These are phyloP conservation scores for Scaptodrosophila lebanonensis DNA, from an alignment of 1,140 invertebrate genomes.

Conservation along the genomic window DNA sequence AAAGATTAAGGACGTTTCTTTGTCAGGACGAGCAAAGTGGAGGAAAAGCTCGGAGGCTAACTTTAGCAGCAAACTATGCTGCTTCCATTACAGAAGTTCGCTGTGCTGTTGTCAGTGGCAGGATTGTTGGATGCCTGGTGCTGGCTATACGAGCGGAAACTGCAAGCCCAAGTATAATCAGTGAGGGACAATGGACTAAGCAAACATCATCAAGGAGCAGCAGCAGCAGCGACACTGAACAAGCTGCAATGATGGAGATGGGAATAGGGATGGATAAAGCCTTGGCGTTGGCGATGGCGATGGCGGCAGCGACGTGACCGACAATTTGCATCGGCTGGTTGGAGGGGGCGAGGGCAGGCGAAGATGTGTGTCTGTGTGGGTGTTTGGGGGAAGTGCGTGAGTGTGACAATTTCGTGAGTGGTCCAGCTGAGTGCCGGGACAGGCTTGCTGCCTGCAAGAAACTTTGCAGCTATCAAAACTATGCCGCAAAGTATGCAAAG, in stretches of 20 bases:
- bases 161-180: conserved; percentile 40
- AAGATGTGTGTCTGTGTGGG: not conserved
- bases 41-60: no score
- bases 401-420: conserved; percentile 17
- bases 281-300: not conserved
- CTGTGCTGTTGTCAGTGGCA: no score
- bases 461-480: no score
- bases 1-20: no score
- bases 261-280: no score
- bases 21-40: no score
- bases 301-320: conserved; percentile 51
- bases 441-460: conserved; percentile 50
- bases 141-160: conserved; percentile 2
- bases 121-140: no score
- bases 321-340: conserved; percentile 60
- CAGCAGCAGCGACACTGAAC: conserved; percentile 22
- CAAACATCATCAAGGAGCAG: conserved; percentile 47
- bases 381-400: not conserved
- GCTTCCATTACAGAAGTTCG: no score
- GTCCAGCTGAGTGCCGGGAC: conserved; percentile 24
- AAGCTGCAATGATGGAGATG: no score
- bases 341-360: not conserved
- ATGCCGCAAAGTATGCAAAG: conserved; percentile 62
- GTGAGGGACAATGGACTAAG: conserved; percentile 49
- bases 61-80: no score